Evolutionary conservation across 2,888 invertebrate genomes (phyloP).

Genomic region (Phortica okadai): DNA sequence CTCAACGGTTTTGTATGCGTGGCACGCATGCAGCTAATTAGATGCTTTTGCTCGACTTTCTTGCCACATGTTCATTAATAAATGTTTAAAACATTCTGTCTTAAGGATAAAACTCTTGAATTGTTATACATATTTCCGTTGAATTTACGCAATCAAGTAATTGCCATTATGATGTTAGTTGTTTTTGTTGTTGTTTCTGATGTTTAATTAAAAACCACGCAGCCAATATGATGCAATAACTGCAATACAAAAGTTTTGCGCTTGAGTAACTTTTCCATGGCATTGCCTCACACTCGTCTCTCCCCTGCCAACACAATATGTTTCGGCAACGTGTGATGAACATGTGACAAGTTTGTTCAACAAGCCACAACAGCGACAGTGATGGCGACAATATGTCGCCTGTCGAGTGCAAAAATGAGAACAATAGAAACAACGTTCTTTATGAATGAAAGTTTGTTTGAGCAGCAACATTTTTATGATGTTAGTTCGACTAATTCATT

Average conservation of each 20-base stretch:
- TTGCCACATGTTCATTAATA: neutral
- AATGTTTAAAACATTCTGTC: neutral
- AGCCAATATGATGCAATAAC: neutral
- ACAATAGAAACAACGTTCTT: constrained; percentile 4
- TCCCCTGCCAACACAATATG: neutral
- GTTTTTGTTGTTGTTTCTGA: neutral
- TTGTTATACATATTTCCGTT: too few species aligned
- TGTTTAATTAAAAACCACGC: constrained; percentile 16
- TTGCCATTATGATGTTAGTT: too few species aligned
- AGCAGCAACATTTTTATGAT: neutral
- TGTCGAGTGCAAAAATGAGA: neutral
- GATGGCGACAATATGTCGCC: neutral
- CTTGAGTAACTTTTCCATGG: neutral
- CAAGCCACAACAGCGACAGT: constrained; percentile 11
- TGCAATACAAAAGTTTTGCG: constrained; percentile 2
- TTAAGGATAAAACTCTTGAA: neutral
- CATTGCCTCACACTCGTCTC: neutral
- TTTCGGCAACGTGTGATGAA: constrained; percentile 26
- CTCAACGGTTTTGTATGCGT: neutral
- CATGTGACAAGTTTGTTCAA: constrained; percentile 24
- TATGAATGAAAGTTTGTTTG: neutral
- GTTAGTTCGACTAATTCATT: neutral
- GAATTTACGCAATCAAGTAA: too few species aligned
- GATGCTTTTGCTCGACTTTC: neutral
- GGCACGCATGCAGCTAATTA: neutral